Conservation (phyloP, 2,888 invertebrate genomes). For the Drosophila borborema region DNA sequence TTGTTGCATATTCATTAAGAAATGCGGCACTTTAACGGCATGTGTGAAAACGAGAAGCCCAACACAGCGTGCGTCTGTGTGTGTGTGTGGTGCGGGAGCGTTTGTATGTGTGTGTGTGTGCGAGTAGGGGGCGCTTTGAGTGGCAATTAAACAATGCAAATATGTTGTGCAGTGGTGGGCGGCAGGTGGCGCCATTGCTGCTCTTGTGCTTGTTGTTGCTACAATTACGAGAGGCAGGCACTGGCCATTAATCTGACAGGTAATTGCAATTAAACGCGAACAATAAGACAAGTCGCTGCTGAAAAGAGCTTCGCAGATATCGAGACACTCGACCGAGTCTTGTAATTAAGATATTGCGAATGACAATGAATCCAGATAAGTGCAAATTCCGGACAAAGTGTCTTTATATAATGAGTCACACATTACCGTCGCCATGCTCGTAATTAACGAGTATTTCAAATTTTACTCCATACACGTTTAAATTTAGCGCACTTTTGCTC, state of each 20-base stretch:
- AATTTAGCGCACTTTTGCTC: not conserved
- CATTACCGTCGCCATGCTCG: not conserved
- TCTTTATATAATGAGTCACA: not conserved
- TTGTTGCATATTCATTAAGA: conserved; percentile 72
- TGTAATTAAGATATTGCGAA: conserved; percentile 43
- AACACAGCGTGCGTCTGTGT: not conserved
- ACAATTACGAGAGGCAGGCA: conserved; percentile 49
- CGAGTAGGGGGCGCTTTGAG: conserved; percentile 48
- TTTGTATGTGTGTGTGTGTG: not conserved
- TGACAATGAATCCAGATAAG: conserved; percentile 40
- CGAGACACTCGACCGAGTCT: conserved; percentile 8
- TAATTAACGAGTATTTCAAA: not conserved
- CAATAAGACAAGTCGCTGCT: conserved; percentile 40
- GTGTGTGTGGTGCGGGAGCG: not conserved
- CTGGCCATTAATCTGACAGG: conserved; percentile 75
- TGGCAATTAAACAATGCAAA: conserved; percentile 76
- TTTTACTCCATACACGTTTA: not conserved
- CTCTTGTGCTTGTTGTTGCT: conserved; percentile 38
- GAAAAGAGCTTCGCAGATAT: conserved; percentile 27
- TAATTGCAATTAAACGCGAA: conserved; percentile 75
- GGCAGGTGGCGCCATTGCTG: conserved; percentile 28
- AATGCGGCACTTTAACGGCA: conserved; percentile 50
- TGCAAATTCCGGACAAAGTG: conserved; percentile 12
- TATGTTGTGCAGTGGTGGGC: conserved; percentile 14
- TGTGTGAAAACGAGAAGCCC: conserved; percentile 39